phyloP scores from a whole-genome alignment of 1,140 invertebrate genomes.

The Druon quercuslanigerum region DNA sequence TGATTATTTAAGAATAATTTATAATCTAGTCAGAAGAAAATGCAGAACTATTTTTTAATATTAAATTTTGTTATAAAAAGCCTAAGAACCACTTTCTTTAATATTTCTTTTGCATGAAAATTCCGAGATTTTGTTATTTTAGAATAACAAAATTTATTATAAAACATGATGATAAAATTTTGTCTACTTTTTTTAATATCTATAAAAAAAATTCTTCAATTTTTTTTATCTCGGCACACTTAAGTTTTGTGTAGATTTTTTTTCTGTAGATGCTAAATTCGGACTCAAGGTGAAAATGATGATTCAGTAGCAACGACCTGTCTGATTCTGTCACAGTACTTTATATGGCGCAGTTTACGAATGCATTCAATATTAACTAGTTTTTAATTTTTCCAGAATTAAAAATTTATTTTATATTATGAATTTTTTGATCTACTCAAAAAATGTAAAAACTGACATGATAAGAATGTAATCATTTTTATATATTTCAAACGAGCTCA shows the following conservation, averaged over 20 bases:
- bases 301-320: constrained; percentile 24
- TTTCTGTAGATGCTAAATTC: not conserved
- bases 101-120: too few species aligned
- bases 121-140: too few species aligned
- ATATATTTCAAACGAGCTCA: too few species aligned
- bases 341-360: constrained; percentile 5
- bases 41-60: too few species aligned
- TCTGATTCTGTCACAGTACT: not conserved
- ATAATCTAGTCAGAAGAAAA: too few species aligned
- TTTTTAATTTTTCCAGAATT: not conserved
- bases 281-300: constrained; percentile 12
- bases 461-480: too few species aligned
- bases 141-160: too few species aligned
- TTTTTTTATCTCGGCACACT: not conserved
- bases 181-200: not conserved
- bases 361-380: not conserved
- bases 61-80: too few species aligned
- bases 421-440: not conserved
- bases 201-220: not conserved
- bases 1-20: too few species aligned
- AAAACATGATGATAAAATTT: not conserved
- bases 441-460: too few species aligned
- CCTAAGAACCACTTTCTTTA: too few species aligned
- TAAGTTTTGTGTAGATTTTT: not conserved
- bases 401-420: not conserved